phyloP scores from a whole-genome alignment of 2,113 vertebrate genomes.

The Edolisoma coerulescens region DNA sequence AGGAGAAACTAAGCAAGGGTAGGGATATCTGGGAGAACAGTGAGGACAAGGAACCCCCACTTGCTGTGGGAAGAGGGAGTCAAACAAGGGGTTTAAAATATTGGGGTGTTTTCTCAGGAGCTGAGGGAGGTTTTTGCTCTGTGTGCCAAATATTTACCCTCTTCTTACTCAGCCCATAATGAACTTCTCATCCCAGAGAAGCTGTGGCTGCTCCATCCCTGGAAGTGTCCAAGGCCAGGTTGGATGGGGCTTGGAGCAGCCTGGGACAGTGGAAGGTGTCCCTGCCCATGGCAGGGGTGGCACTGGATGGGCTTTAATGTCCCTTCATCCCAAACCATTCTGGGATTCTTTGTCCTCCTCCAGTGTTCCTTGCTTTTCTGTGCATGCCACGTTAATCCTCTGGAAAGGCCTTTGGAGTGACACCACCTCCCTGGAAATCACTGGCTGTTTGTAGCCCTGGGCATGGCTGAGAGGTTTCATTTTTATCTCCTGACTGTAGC shows the following conservation, averaged over 20 bases:
- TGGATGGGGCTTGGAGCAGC: neutral
- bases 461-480: neutral
- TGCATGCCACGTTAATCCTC: rapidly evolving
- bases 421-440: rapidly evolving
- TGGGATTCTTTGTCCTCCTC: neutral
- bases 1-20: neutral
- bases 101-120: neutral
- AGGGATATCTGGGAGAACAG: neutral
- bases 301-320: rapidly evolving
- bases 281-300: neutral
- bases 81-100: neutral
- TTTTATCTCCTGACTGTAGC: neutral
- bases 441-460: neutral
- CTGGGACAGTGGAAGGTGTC: neutral
- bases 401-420: neutral
- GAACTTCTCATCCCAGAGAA: neutral
- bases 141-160: neutral
- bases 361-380: rapidly evolving
- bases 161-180: neutral
- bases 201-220: neutral
- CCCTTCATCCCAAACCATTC: neutral
- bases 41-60: too few relatives aligned
- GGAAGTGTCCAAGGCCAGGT: rapidly evolving
- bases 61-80: neutral
- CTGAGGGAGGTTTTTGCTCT: neutral